Conservation (phyloP, 1,140 invertebrate genomes). For the Dendroctonus valens region DNA sequence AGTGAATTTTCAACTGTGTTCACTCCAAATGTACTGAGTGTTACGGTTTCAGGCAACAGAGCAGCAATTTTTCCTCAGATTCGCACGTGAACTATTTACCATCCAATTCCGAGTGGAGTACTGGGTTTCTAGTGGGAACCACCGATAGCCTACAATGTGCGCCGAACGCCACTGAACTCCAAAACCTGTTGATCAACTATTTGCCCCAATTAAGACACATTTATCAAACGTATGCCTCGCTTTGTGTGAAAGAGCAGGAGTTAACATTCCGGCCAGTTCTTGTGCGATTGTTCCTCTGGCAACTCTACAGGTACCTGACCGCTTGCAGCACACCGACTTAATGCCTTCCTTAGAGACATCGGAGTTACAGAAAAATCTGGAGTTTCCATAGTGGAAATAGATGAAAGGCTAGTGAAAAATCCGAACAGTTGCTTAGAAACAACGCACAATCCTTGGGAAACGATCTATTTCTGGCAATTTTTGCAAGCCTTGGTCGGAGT, state of each 20-base stretch:
- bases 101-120: slow-evolving; percentile 1
- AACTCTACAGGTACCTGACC: slow-evolving; percentile 50
- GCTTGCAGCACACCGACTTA: slow-evolving; percentile 53
- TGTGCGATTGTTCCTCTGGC: slow-evolving; percentile 58
- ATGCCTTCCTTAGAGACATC: slow-evolving; percentile 40
- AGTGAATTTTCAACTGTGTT: background rate
- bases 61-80: background rate
- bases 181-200: slow-evolving; percentile 26
- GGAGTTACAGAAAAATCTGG: slow-evolving; percentile 50
- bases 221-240: slow-evolving; percentile 26
- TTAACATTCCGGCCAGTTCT: slow-evolving; percentile 38
- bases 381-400: slow-evolving; percentile 54
- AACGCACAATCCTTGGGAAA: slow-evolving; percentile 57
- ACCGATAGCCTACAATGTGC: background rate
- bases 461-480: slow-evolving; percentile 62
- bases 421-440: slow-evolving; percentile 50
- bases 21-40: background rate
- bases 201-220: slow-evolving; percentile 22
- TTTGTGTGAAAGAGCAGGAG: slow-evolving; percentile 7
- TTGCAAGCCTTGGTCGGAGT: slow-evolving; percentile 55
- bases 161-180: slow-evolving; percentile 2
- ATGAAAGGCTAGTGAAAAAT: slow-evolving; percentile 51
- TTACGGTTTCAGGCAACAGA: background rate
- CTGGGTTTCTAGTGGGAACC: background rate
- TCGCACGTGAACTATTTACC: slow-evolving; percentile 4